Evolutionary conservation across 2,797 vertebrate species (phyloP).

Genomic region (Malurus splendens): DNA sequence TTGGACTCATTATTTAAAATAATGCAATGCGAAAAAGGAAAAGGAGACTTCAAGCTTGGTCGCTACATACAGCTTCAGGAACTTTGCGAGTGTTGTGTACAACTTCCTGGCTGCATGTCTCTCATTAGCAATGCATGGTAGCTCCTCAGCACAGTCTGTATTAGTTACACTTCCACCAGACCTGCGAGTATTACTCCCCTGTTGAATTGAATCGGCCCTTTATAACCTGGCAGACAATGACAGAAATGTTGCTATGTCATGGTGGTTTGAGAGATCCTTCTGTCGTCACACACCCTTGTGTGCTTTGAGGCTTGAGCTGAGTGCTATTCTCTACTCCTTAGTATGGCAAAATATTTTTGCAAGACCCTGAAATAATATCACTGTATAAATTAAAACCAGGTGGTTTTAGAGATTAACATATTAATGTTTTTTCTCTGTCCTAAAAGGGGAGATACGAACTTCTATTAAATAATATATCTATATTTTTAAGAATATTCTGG

Average conservation of each 20-base stretch:
- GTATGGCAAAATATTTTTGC: not conserved
- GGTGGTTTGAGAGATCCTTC: not conserved
- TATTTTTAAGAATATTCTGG: not conserved
- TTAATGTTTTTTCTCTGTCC: not conserved
- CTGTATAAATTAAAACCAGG: not conserved
- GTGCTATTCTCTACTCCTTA: not conserved
- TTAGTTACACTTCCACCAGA: constrained; percentile 69
- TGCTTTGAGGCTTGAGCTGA: not conserved
- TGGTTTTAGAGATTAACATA: not conserved
- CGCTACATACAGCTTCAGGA: constrained; percentile 39
- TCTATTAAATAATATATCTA: not conserved
- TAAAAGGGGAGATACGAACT: not conserved
- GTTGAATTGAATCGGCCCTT: constrained; percentile 54
- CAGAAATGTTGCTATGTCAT: constrained; percentile 1
- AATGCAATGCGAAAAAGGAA: not conserved
- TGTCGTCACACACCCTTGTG: constrained; percentile 5
- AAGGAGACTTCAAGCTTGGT: constrained; percentile 10
- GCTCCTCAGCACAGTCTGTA: constrained; percentile 64
- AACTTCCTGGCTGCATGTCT: constrained; percentile 40
- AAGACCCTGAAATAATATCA: not conserved
- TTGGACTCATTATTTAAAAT: not conserved
- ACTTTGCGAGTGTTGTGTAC: constrained; percentile 51
- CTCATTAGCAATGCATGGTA: constrained; percentile 76
- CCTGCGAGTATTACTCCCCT: constrained; percentile 32
- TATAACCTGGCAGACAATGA: constrained; percentile 56